Evolutionary conservation across 2,888 invertebrate genomes (phyloP), one percentile per base, ranked within the genome.

Genomic region (Sturmia bella): DNA sequence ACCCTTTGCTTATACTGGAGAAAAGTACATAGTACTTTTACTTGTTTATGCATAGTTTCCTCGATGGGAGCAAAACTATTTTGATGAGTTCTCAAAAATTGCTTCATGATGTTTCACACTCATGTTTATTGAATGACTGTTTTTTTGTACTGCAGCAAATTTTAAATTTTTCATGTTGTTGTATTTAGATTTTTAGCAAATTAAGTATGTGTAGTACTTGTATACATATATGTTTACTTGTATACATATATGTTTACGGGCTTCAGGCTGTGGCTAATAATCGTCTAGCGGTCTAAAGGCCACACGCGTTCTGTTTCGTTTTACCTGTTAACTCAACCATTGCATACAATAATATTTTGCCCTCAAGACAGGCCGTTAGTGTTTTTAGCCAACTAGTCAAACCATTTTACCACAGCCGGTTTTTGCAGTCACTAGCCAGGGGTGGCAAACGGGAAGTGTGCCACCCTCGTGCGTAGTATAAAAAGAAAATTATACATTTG

Each of bases 291-390:
- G 69, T 56, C n/a, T n/a, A n/a, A 64, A 41, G 56, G 57, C 59
- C 61, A 54, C 41, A 54, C 75, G 21, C 37, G 66, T 70, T 72
- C 50, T 72, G 59, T 45, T 64, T 56, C 17, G 50, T 81, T 77
- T 73, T 81, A 77, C 73, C 81, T 81, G 73, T 74, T 77, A 74
- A 77, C 68, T 69, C 73, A 81, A 81, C 69, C 73, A 37, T 72
- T 73, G 63, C 68, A 61, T 54, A 57, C 27, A 66, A 70, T 56
- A 50, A 21, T 56, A 54, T 50, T n/a, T n/a, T 75, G 57, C 41
- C 66, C 48, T 57, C 19, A 19, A 57, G 57, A 15, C 50, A 66
- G 50, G 39, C 13, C 41, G 48, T 54, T 56, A 70, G 43, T 15
- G 27, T 32, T 45, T 17, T 27, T 17, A 32, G 17, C 0, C 54